These are phyloP conservation scores for Tipula helvola DNA, from an alignment of 2,888 invertebrate species.

Conservation along the genomic window DNA sequence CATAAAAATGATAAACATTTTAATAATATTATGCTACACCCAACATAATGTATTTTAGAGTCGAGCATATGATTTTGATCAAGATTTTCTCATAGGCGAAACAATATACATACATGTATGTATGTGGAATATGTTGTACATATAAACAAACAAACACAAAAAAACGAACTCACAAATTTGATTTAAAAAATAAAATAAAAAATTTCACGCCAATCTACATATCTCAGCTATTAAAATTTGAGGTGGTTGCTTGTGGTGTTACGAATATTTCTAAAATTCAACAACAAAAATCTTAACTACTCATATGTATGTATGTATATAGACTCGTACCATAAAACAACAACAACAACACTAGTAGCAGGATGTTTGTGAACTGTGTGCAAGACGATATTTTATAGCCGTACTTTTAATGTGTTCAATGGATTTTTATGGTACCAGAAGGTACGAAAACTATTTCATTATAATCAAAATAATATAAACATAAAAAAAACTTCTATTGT, in stretches of 20 bases:
- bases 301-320: not conserved
- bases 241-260: not conserved
- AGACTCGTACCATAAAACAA: not conserved
- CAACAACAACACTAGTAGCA: not conserved
- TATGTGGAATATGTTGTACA: not conserved
- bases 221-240: not conserved
- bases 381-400: constrained; percentile 4
- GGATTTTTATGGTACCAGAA: constrained; percentile 4
- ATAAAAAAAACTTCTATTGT: not conserved
- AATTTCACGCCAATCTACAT: not conserved
- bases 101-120: not conserved
- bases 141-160: not conserved
- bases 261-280: not conserved
- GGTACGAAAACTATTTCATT: constrained; percentile 4
- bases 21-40: not conserved
- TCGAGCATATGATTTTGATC: not conserved
- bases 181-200: not conserved
- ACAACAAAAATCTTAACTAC: not conserved
- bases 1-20: constrained; percentile 4
- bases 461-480: constrained; percentile 14
- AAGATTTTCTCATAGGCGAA: constrained; percentile 4
- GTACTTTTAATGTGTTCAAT: not conserved
- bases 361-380: not conserved
- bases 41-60: not conserved
- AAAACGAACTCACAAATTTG: not conserved